Percentiles rank a stretch among this genome's conserved stretches.
These are phyloP conservation scores for Vannuccia rotundouncinata DNA, from an alignment of 2,888 invertebrate species.

Conservation along the genomic window DNA sequence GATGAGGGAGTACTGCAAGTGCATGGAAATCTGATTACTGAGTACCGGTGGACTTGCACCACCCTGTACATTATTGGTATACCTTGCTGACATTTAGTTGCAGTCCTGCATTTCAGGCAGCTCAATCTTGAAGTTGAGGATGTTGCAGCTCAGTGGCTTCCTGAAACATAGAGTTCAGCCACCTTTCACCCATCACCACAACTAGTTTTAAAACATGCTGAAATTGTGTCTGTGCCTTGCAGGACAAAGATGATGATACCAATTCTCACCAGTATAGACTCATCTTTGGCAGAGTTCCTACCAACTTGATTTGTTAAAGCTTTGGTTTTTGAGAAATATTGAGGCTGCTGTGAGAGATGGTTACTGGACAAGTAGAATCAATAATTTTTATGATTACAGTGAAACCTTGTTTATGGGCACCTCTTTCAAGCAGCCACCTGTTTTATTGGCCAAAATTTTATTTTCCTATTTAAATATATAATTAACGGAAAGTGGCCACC, in stretches of 20 bases:
- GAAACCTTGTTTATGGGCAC: no score
- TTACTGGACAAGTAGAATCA: not conserved
- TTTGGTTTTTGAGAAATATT: not conserved
- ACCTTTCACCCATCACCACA: not conserved
- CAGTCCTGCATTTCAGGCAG: not conserved
- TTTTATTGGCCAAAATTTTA: no score
- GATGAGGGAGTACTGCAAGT: not conserved
- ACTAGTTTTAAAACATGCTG: not conserved
- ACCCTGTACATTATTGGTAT: not conserved
- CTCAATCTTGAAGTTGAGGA: not conserved
- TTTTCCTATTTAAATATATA: no score
- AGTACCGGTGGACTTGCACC: not conserved
- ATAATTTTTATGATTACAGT: no score
- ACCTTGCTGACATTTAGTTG: not conserved
- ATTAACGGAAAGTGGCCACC: no score
- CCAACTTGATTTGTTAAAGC: not conserved
- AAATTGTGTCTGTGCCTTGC: not conserved
- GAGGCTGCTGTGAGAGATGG: not conserved
- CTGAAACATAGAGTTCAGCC: not conserved
- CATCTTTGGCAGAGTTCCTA: not conserved
- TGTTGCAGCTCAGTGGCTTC: not conserved
- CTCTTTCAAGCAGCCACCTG: no score
- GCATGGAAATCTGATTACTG: not conserved
- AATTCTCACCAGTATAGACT: not conserved
- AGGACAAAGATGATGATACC: not conserved